Percentiles rank a stretch among this genome's conserved stretches.
Conservation (phyloP, 2,797 vertebrate genomes). For the Crocodylus rhombifer region DNA sequence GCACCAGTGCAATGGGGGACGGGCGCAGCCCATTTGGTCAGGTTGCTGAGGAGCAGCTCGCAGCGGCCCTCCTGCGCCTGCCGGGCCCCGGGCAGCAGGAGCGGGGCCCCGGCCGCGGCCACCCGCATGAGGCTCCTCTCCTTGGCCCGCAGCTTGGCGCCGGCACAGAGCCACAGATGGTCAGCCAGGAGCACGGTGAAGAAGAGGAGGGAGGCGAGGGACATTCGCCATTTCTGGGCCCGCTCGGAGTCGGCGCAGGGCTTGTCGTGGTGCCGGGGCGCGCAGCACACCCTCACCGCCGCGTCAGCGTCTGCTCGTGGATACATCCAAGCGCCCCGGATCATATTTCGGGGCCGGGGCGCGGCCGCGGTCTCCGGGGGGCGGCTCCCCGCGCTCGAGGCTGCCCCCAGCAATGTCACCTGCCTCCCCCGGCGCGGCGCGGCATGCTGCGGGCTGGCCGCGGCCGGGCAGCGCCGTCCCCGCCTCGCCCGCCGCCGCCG, state of each 20-base stretch:
- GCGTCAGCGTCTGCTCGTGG: slow-evolving; percentile 83
- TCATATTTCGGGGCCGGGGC: slow-evolving; percentile 85
- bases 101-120: slow-evolving; percentile 51
- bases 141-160: slow-evolving; percentile 79
- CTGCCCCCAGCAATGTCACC: slow-evolving; percentile 73
- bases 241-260: slow-evolving; percentile 84
- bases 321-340: slow-evolving; percentile 87
- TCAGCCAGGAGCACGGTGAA: slow-evolving; percentile 87
- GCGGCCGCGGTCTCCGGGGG: slow-evolving; percentile 30
- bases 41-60: slow-evolving; percentile 79
- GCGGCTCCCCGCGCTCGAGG: background rate
- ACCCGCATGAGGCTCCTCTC: slow-evolving; percentile 67
- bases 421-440: slow-evolving; percentile 70
- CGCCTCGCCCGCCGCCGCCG: slow-evolving; percentile 47
- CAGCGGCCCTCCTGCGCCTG: slow-evolving; percentile 72
- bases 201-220: slow-evolving; percentile 86
- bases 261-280: slow-evolving; percentile 81
- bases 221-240: slow-evolving; percentile 88
- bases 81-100: slow-evolving; percentile 27
- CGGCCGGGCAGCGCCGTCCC: slow-evolving; percentile 32
- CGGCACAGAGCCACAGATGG: slow-evolving; percentile 86
- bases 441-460: slow-evolving; percentile 58
- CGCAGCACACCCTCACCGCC: slow-evolving; percentile 83
- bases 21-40: slow-evolving; percentile 79
- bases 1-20: slow-evolving; percentile 66